Evolutionary conservation across 2,113 vertebrate species (phyloP).

Genomic region (Mustelus asterias): DNA sequence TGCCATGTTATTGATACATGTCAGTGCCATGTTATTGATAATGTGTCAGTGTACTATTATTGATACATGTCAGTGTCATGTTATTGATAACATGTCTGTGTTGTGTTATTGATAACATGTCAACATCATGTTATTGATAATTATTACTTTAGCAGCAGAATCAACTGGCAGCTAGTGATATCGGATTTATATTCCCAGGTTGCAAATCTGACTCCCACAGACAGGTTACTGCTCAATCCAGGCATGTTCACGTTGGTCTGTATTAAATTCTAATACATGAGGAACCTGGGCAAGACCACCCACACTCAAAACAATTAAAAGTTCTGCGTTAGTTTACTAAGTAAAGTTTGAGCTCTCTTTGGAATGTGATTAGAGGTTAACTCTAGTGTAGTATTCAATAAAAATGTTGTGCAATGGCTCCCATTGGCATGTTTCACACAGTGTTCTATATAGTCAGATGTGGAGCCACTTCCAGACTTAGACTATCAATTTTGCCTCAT

Average conservation of each 20-base stretch:
- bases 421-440: neutral
- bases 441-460: neutral
- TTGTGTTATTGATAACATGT: too few relatives aligned
- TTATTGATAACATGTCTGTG: too few relatives aligned
- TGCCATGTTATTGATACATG: too few relatives aligned
- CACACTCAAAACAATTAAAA: neutral
- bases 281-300: neutral
- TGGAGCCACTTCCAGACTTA: neutral
- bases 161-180: neutral
- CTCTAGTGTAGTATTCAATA: neutral
- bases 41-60: too few relatives aligned
- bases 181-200: neutral
- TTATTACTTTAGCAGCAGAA: neutral
- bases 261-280: neutral
- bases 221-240: neutral
- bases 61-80: too few relatives aligned
- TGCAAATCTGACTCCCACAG: neutral
- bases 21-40: too few relatives aligned
- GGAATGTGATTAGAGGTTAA: neutral
- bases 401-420: neutral
- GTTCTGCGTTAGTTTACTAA: neutral
- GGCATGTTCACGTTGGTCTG: neutral
- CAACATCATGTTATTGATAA: too few relatives aligned
- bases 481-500: neutral
- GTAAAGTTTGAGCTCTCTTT: neutral